Conservation (phyloP, 2,113 vertebrate genomes). For the Sardina pilchardus region DNA sequence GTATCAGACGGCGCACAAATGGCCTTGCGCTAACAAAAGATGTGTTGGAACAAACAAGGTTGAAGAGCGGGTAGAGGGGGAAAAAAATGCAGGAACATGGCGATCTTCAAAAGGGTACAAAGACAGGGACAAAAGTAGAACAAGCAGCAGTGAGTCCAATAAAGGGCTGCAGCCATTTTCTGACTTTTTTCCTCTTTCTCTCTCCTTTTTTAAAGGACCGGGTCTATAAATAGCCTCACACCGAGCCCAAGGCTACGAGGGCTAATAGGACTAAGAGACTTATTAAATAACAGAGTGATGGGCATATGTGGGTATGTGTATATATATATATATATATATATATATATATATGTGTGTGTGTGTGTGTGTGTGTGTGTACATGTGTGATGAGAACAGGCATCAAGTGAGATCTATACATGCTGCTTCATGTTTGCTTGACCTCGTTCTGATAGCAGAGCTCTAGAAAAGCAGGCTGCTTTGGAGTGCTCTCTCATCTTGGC, state of each 20-base stretch:
- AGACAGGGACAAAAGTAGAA: slow-evolving; percentile 27
- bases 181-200: not conserved
- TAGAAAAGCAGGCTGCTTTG: not conserved
- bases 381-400: not conserved
- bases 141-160: slow-evolving; percentile 36
- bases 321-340: not conserved
- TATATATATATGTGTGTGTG: not conserved
- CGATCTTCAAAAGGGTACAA: slow-evolving; percentile 57
- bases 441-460: not conserved
- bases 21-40: slow-evolving; percentile 66
- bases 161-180: slow-evolving; percentile 29
- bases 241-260: not conserved
- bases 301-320: not conserved
- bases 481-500: not conserved
- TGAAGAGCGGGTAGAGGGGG: slow-evolving; percentile 46
- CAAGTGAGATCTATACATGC: slow-evolving; percentile 6
- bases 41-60: slow-evolving; percentile 60
- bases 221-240: slow-evolving; percentile 42
- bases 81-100: slow-evolving; percentile 49
- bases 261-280: not conserved
- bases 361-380: not conserved
- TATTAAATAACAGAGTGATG: not conserved
- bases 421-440: slow-evolving; percentile 24
- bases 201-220: slow-evolving; percentile 21
- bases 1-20: slow-evolving; percentile 71